Evolutionary conservation across 2,113 vertebrate species (phyloP), one percentile per base, ranked within the genome.

Genomic region (Salvelinus namaycush): DNA sequence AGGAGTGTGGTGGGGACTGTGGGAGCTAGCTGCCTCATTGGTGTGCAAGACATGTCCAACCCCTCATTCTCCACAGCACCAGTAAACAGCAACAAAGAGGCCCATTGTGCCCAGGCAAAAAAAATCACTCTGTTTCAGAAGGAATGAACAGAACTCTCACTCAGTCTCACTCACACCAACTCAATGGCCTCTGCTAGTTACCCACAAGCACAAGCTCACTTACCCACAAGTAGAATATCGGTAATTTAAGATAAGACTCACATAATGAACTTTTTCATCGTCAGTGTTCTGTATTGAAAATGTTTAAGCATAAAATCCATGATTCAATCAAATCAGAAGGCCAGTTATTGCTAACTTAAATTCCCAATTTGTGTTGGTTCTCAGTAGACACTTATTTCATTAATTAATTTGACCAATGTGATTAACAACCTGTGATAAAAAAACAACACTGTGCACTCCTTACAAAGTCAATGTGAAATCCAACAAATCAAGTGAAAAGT

Each of bases 71-170:
- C 88, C 87, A 84, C 86, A 82, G 80, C 81, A 83, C 87, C 87
- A 90, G 85, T 90, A 91, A 93, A 90, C 86, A 89, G 88, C 90
- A 85, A 92, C 91, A 87, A 82, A 93, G 91, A 93, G 91, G 90
- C 81, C 90, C 89, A 91, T 94, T 94, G 92, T 94, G 90, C 81
- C 83, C 83, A 86, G 85, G 90, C 89, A 90, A 91, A 90, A 89
- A 90, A 92, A 92, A 92, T 92, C 90, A 89, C 89, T 90, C 87
- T 79, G 88, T 93, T 93, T 93, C 66, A 90, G 84, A 86, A 84
- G 87, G 86, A 85, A 89, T 92, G 83, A 90, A 87, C 85, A 76
- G 84, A 81, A 84, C 88, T 81, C 84, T 72, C 80, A 81, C 68
- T 51, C 73, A 75, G 75, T 9, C 73, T 31, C 68, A 31, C 78